Base-by-base conservation (phyloP, 2,113 vertebrate species). In the Odontesthes bonariensis region DNA sequence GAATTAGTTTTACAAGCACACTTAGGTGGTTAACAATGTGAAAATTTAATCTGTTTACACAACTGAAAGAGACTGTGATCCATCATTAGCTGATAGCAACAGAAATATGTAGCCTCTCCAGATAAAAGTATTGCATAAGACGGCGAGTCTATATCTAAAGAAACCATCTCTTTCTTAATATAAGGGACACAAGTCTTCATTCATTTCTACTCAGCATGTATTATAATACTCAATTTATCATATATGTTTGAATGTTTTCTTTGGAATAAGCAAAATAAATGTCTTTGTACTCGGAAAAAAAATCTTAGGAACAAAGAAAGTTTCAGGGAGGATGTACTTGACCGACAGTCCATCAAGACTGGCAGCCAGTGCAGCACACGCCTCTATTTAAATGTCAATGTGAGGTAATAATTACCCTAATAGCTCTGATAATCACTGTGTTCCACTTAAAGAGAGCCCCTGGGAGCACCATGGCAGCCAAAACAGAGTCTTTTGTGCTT, bases 381-480 rank as follows among this genome's bases (percentile, higher is more conserved):
- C 69, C 85, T 60, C 68, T 31, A 53, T 75, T 74, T 79, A 53
- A 79, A 87, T 69, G 80, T 83, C 80, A 82, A 58, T 42, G 69
- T 82, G 82, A 61, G 32, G 51, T 71, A 80, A 81, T 66, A 54
- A 61, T 71, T 71, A 55, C 77, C 66, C 70, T 86, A 88, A 88
- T 62, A 67, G 76, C 75, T 82, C 33, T 56, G 76, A 77, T 87
- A 86, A 88, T 89, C 82, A 87, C 88, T 27, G 73, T 64, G 68
- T 62, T 85, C 77, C 65, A 66, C 81, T 78, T 64, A 73, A 40
- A 64, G 35, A 64, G 22, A 40, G 79, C 42, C 59, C 40, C 19
- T 1, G 38, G 73, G 60, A 83, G 54, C 57, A 47, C 6, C 70
- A 16, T 12, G 63, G 71, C 66, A 73, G 83, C 35, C 57, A 59